phyloP scores from a whole-genome alignment of 2,797 vertebrate species.

The Sebastes kiyomatsui region DNA sequence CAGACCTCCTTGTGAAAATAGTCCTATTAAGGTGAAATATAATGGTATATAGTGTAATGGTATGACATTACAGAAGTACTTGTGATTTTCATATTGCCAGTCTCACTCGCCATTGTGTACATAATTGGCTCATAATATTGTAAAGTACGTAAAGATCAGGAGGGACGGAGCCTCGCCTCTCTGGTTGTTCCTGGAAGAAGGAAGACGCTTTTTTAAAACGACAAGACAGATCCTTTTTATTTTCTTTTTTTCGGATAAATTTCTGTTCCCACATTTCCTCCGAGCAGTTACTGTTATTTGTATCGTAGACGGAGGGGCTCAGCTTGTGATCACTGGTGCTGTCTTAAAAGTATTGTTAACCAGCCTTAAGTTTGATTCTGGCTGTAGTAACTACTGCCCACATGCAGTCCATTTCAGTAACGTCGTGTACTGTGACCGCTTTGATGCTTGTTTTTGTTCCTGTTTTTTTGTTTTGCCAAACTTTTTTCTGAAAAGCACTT shows the following conservation, averaged over 20 bases:
- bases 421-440: slow-evolving; percentile 70
- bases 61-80: slow-evolving; percentile 81
- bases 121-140: slow-evolving; percentile 79
- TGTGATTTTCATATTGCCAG: slow-evolving; percentile 79
- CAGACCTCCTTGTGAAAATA: slow-evolving; percentile 83
- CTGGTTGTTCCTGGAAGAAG: slow-evolving; percentile 51
- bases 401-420: slow-evolving; percentile 64
- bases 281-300: slow-evolving; percentile 47
- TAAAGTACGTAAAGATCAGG: slow-evolving; percentile 74
- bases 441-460: slow-evolving; percentile 11
- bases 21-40: slow-evolving; percentile 83
- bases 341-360: slow-evolving; percentile 72
- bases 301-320: slow-evolving; percentile 60
- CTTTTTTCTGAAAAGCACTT: slow-evolving; percentile 79
- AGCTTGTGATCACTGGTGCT: slow-evolving; percentile 76
- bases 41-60: slow-evolving; percentile 82
- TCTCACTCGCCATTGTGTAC: slow-evolving; percentile 77
- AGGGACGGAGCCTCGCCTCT: slow-evolving; percentile 48
- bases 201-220: slow-evolving; percentile 55
- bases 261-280: slow-evolving; percentile 51
- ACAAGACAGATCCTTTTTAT: slow-evolving; percentile 48
- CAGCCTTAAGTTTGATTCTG: slow-evolving; percentile 70
- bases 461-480: slow-evolving; percentile 62
- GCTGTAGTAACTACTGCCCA: slow-evolving; percentile 63
- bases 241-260: slow-evolving; percentile 9